Conservation (phyloP, 2,888 invertebrate species). For the Lampropteryx suffumata region DNA sequence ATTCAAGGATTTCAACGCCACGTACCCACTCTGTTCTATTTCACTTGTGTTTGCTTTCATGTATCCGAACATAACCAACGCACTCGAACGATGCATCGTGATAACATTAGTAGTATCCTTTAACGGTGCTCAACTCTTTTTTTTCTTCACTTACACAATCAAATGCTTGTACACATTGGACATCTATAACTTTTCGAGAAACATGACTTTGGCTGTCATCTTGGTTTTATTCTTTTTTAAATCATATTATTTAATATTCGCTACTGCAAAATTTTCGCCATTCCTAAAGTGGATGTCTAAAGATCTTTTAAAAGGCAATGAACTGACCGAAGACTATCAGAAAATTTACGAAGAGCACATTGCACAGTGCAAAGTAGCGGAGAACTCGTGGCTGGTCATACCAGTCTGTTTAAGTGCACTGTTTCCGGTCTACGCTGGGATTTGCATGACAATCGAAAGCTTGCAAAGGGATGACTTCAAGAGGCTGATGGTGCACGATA, state of each 20-base stretch:
- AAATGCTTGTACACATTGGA: slow-evolving; percentile 51
- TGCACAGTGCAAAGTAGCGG: slow-evolving; percentile 48
- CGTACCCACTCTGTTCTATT: slow-evolving; percentile 56
- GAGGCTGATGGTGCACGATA: slow-evolving; percentile 61
- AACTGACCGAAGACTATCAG: slow-evolving; percentile 52
- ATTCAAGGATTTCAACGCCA: slow-evolving; percentile 57
- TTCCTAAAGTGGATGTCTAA: slow-evolving; percentile 52
- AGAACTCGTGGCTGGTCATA: slow-evolving; percentile 55
- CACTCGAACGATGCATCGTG: slow-evolving; percentile 36
- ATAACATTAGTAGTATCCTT: slow-evolving; percentile 39
- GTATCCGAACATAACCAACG: slow-evolving; percentile 56
- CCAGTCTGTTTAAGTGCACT: slow-evolving; percentile 50
- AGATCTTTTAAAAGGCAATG: slow-evolving; percentile 55
- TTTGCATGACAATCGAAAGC: slow-evolving; percentile 51
- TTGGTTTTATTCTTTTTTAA: slow-evolving; percentile 59
- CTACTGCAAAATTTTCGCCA: slow-evolving; percentile 46
- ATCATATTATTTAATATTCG: slow-evolving; percentile 51
- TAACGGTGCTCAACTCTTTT: slow-evolving; percentile 50
- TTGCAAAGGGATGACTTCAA: slow-evolving; percentile 49
- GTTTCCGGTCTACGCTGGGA: slow-evolving; percentile 57
- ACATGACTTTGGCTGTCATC: slow-evolving; percentile 53
- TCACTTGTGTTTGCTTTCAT: slow-evolving; percentile 54
- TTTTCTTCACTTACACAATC: slow-evolving; percentile 53
- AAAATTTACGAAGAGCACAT: slow-evolving; percentile 52
- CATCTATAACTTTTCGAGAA: slow-evolving; percentile 55